Evolutionary conservation across 2,797 vertebrate genomes (phyloP), one percentile per base, ranked within the genome.

Genomic region (Oreonectes daqikongensis): DNA sequence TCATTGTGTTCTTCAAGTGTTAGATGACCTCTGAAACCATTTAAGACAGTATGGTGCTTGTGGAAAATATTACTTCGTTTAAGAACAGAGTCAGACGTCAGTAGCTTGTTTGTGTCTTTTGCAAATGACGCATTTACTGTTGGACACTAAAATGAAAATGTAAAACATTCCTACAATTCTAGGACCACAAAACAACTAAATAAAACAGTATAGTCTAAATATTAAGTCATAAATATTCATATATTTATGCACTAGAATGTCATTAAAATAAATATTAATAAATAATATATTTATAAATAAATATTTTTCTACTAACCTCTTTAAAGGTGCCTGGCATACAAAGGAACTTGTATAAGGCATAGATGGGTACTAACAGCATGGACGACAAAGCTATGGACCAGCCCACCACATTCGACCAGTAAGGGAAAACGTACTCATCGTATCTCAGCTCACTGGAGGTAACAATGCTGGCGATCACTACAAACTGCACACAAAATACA

Each of bases 301-400:
- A 17, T 46, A 28, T 40, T 30, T 32, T n/a, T 28, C 24, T 42
- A 91, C 94, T 93, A 74, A 98, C 97, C 95, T 99, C 90, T 90
- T 93, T 94, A 63, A 98, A 93, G 75, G 95, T 96, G 79, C 97
- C 97, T 61, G 84, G 88, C 6, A 91, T 50, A 53, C 86, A 95
- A 84, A 93, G 76, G 86, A 98, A 95, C 88, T 98, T 99, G 86
- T 98, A 99, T 61, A 98, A 72, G 71, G 95, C 90, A 8, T 98
- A 99, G 80, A 86, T 40, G 0, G 98, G 98, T 48, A 99, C 98
- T 48, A 94, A 93, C 28, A 94, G 75, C 96, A 99, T 99, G 18
- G 98, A 99, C 42, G 98, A 99, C 78, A 97, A 85, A 2, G 97
- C 96, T 30, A 99, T 90, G 57, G 89, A 89, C 98, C 98, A 99